These are phyloP conservation scores for Eueides isabella DNA, from an alignment of 1,140 invertebrate species.

Conservation along the genomic window DNA sequence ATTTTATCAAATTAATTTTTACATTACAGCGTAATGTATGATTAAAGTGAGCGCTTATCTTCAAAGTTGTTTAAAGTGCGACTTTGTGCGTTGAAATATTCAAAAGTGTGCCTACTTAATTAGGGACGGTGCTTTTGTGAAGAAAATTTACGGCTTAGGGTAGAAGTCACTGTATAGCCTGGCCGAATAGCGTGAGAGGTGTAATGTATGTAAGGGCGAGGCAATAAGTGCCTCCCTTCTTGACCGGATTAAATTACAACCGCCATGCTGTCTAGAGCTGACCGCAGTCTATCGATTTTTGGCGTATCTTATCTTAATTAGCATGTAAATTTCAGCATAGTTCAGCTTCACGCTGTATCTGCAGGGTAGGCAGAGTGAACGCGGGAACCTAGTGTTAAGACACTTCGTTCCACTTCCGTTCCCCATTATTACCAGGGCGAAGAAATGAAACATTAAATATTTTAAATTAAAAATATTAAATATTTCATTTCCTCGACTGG, in stretches of 20 bases:
- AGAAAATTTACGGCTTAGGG: conserved; percentile 39
- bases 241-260: conserved; percentile 63
- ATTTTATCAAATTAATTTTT: not conserved
- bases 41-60: conserved; percentile 1
- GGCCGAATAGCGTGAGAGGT: conserved; percentile 49
- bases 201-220: conserved; percentile 58
- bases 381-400: no score
- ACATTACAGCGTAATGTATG: not conserved
- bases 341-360: no score
- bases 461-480: no score
- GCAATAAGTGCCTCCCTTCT: conserved; percentile 59
- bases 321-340: conserved; percentile 43
- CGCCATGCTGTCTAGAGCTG: conserved; percentile 64
- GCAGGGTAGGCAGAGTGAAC: no score
- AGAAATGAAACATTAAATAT: no score
- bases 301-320: conserved; percentile 27
- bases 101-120: conserved; percentile 12
- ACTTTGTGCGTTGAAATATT: conserved; percentile 14
- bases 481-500: no score
- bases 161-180: conserved; percentile 59
- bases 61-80: conserved; percentile 9
- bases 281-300: conserved; percentile 39
- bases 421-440: no score
- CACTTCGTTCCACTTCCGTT: no score
- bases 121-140: conserved; percentile 13